Percentiles rank a stretch among this genome's conserved stretches.
phyloP scores from a whole-genome alignment of 1,140 invertebrate species.

The Drosophila lini region DNA sequence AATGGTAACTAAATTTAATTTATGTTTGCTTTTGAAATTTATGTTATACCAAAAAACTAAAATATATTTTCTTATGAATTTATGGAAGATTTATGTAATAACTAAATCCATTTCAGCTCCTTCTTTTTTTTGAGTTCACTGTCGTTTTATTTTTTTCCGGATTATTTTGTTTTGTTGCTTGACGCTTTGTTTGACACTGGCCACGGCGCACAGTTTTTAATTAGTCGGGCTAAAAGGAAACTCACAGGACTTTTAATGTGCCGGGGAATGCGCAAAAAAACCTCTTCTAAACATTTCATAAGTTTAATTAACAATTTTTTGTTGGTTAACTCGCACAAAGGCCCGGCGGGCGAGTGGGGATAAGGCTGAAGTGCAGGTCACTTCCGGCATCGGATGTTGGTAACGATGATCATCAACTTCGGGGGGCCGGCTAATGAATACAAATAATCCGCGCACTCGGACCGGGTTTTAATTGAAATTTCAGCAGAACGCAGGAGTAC shows the following conservation, averaged over 20 bases:
- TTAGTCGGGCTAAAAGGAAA: conserved; percentile 55
- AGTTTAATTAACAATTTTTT: conserved; percentile 74
- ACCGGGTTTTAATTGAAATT: conserved; percentile 72
- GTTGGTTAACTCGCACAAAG: conserved; percentile 35
- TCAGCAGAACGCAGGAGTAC: conserved; percentile 29
- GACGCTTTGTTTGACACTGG: conserved; percentile 54
- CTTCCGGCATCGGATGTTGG: conserved; percentile 66
- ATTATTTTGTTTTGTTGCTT: conserved; percentile 39
- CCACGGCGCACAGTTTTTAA: conserved; percentile 60
- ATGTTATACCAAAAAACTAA: no score
- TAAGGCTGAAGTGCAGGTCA: conserved; percentile 69
- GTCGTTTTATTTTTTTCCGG: conserved; percentile 22
- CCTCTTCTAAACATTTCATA: conserved; percentile 68
- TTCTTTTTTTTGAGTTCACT: not conserved
- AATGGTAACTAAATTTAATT: no score
- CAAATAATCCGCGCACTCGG: conserved; percentile 53
- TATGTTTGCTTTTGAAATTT: no score
- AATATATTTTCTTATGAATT: no score
- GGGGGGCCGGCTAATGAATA: conserved; percentile 67
- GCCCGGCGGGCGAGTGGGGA: conserved; percentile 15
- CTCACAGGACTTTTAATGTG: conserved; percentile 43
- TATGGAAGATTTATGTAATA: no score
- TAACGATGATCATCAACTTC: conserved; percentile 31
- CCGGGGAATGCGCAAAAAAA: conserved; percentile 10
- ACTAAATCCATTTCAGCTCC: no score